Conservation (phyloP, 2,888 invertebrate genomes). For the Drosophila birchii region DNA sequence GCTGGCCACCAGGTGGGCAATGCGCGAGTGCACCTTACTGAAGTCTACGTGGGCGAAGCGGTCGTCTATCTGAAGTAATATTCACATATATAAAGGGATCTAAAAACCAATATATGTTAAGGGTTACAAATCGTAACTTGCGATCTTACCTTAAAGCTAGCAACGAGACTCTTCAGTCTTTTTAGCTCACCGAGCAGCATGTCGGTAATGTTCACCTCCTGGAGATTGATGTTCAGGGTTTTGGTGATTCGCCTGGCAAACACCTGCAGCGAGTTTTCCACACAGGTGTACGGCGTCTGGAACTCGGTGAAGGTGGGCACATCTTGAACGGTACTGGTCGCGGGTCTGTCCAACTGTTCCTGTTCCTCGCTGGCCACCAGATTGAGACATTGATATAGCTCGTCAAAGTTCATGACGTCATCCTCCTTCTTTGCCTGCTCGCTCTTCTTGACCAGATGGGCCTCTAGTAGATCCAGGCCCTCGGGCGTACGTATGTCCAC, state of each 20-base stretch:
- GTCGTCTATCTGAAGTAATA: conserved; percentile 85
- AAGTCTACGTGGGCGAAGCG: conserved; percentile 88
- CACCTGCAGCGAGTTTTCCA: conserved; percentile 88
- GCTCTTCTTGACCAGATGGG: conserved; percentile 86
- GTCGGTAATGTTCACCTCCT: conserved; percentile 86
- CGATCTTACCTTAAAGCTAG: conserved; percentile 86
- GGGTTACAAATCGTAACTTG: too few relatives aligned
- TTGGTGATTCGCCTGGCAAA: conserved; percentile 90
- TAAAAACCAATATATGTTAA: neutral
- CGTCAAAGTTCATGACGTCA: conserved; percentile 34
- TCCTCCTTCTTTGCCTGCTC: conserved; percentile 51
- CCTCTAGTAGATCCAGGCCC: conserved; percentile 91
- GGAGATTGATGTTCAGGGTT: conserved; percentile 87
- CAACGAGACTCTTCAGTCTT: conserved; percentile 89
- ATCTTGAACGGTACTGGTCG: conserved; percentile 31
- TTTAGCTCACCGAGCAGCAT: conserved; percentile 88
- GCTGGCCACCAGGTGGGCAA: conserved; percentile 88
- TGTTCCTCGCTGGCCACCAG: conserved; percentile 35
- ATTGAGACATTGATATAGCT: conserved; percentile 59
- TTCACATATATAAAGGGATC: neutral
- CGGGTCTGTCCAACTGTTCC: neutral
- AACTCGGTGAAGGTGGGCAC: conserved; percentile 56
- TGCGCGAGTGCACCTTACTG: conserved; percentile 88
- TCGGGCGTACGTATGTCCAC: conserved; percentile 90
- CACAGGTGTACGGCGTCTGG: conserved; percentile 85